phyloP scores from a whole-genome alignment of 2,888 invertebrate species.

The Chaetogeoica ovagalla region DNA sequence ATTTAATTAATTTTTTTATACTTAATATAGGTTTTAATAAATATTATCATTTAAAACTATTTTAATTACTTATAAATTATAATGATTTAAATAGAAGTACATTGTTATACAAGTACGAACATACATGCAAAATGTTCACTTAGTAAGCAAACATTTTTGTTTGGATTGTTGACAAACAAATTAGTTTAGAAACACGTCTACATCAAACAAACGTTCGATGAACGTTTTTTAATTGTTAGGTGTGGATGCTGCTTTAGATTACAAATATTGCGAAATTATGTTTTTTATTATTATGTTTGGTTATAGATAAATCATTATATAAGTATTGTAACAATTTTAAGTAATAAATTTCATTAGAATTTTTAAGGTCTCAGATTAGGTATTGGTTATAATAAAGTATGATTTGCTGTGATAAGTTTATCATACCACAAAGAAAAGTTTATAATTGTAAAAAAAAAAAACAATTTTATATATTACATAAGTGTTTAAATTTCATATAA shows the following conservation, averaged over 20 bases:
- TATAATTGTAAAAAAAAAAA: background rate
- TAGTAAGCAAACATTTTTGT: background rate
- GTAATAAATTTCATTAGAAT: background rate
- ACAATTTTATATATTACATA: too few species aligned
- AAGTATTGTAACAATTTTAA: background rate
- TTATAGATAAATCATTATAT: too few species aligned
- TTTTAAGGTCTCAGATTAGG: background rate
- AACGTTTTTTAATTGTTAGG: too few species aligned
- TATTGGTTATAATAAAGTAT: too few species aligned
- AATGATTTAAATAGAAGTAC: background rate
- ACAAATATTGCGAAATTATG: background rate
- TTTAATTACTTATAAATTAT: too few species aligned
- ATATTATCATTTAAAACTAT: too few species aligned
- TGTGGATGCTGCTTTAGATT: background rate
- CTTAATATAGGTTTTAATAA: too few species aligned
- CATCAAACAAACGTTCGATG: too few species aligned
- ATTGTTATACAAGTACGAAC: background rate
- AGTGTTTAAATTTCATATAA: too few species aligned
- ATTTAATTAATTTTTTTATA: too few species aligned
- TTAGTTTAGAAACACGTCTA: too few species aligned
- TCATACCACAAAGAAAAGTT: background rate
- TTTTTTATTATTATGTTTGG: background rate
- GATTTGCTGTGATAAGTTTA: background rate
- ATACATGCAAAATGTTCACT: background rate
- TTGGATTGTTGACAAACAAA: background rate